Evolutionary conservation across 2,888 invertebrate genomes (phyloP).

Genomic region (Tuberolachnus salignus): DNA sequence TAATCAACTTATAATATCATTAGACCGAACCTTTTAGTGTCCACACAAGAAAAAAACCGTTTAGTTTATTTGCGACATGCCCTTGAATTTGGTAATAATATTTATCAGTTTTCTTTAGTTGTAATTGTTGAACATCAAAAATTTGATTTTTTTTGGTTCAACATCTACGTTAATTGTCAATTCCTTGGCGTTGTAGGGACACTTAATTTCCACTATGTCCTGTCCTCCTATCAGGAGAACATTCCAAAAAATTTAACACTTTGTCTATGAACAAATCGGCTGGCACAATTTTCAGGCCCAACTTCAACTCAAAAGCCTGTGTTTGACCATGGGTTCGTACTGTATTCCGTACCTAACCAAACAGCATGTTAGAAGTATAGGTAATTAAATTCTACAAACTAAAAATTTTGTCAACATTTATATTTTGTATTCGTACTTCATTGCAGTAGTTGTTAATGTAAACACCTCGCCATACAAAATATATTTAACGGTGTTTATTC

Average conservation of each 20-base stretch:
- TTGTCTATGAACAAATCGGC: not conserved
- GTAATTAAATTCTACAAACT: no score
- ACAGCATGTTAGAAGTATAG: no score
- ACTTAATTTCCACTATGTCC: not conserved
- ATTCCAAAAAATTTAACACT: not conserved
- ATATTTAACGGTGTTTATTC: slow-evolving; percentile 11
- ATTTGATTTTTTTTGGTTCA: slow-evolving; percentile 16
- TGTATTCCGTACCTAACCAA: not conserved
- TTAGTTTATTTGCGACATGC: slow-evolving; percentile 1
- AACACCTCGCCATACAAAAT: slow-evolving; percentile 16
- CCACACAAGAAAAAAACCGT: slow-evolving; percentile 9
- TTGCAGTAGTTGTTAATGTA: not conserved
- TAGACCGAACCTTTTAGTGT: not conserved
- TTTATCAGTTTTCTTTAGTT: not conserved
- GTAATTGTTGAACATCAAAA: not conserved
- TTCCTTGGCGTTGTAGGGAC: not conserved
- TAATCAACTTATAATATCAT: not conserved
- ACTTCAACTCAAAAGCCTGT: not conserved
- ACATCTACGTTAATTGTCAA: not conserved
- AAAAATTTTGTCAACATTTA: no score
- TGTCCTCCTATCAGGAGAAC: not conserved
- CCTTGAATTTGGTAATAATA: slow-evolving; percentile 30
- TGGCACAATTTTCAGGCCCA: not conserved
- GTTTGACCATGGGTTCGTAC: not conserved
- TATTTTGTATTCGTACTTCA: not conserved